Conservation (phyloP, 2,888 invertebrate species). For the Ichneumon xanthorius region DNA sequence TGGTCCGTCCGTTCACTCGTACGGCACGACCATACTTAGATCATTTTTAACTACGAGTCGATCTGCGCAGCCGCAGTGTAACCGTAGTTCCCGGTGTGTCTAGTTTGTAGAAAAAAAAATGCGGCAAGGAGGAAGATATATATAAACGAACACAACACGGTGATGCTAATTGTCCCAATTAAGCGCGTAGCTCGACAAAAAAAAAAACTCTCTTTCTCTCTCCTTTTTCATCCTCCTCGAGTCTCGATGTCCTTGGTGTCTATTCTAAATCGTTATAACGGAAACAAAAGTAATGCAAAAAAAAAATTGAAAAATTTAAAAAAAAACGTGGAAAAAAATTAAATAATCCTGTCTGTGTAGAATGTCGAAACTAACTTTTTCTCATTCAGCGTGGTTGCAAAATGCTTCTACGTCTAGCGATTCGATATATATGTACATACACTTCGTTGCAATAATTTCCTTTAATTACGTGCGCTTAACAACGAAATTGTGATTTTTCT, state of each 20-base stretch:
- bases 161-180: slow-evolving; percentile 39
- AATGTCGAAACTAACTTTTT: slow-evolving; percentile 54
- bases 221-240: slow-evolving; percentile 77
- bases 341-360: slow-evolving; percentile 69
- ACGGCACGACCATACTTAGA: slow-evolving; percentile 76
- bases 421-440: not conserved
- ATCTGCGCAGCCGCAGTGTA: slow-evolving; percentile 12
- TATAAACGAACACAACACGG: slow-evolving; percentile 44
- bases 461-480: slow-evolving; percentile 33
- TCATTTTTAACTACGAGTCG: slow-evolving; percentile 45
- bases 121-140: slow-evolving; percentile 14
- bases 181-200: slow-evolving; percentile 51
- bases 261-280: slow-evolving; percentile 74
- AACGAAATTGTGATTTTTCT: slow-evolving; percentile 56
- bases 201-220: slow-evolving; percentile 69
- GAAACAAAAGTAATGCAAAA: slow-evolving; percentile 51
- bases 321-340: slow-evolving; percentile 68
- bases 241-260: slow-evolving; percentile 81
- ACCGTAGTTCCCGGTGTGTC: slow-evolving; percentile 28
- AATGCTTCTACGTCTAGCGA: slow-evolving; percentile 67
- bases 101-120: slow-evolving; percentile 20
- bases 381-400: slow-evolving; percentile 77
- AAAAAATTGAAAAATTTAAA: slow-evolving; percentile 65
- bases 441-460: slow-evolving; percentile 8
- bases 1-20: slow-evolving; percentile 77